These are phyloP conservation scores for Isaurus tuberculatus DNA, from an alignment of 92 coral and sea anemone species.

Conservation along the genomic window DNA sequence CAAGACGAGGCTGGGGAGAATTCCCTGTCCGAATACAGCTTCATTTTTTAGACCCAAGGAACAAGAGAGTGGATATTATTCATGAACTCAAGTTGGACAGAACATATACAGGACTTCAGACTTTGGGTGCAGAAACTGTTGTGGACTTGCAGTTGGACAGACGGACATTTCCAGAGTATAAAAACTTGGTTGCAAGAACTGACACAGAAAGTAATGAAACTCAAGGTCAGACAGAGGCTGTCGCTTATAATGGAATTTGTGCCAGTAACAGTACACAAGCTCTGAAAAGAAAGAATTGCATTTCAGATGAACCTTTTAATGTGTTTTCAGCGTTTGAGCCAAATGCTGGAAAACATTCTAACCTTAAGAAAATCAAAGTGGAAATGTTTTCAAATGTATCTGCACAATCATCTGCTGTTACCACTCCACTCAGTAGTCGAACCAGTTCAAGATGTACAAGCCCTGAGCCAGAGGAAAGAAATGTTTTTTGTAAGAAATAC, in stretches of 20 bases:
- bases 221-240: not conserved
- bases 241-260: not conserved
- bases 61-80: constrained; percentile 93
- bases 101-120: constrained; percentile 98
- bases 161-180: constrained; percentile 81
- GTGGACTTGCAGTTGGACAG: constrained; percentile 95
- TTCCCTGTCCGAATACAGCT: constrained; percentile 96
- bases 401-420: constrained; percentile 57
- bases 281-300: constrained; percentile 4
- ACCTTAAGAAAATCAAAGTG: constrained; percentile 52
- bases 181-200: constrained; percentile 18
- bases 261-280: not conserved
- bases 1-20: constrained; percentile 99
- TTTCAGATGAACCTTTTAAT: constrained; percentile 23
- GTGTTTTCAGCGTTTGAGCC: constrained; percentile 10
- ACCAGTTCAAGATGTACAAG: constrained; percentile 76
- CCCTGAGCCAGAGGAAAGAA: constrained; percentile 65
- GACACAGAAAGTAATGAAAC: not conserved
- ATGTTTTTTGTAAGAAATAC: not conserved
- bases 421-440: constrained; percentile 72
- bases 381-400: constrained; percentile 56
- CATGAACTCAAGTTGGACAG: constrained; percentile 94
- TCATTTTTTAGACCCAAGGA: constrained; percentile 89
- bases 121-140: constrained; percentile 96
- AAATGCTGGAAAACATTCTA: constrained; percentile 28